phyloP scores from a whole-genome alignment of 2,113 vertebrate genomes.

The Tragelaphus imberbis region DNA sequence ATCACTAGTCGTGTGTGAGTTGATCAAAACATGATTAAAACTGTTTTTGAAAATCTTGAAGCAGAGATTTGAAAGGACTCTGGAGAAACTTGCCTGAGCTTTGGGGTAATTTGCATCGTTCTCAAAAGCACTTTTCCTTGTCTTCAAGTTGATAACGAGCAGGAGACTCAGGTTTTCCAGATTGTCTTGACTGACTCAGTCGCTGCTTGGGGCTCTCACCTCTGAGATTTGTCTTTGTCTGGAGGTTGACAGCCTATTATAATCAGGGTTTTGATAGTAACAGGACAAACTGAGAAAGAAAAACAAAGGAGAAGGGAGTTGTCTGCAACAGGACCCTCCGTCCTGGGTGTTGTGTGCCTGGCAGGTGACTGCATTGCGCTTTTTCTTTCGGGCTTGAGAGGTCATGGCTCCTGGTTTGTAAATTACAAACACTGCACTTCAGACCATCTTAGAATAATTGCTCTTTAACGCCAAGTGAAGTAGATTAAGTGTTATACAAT shows the following conservation, averaged over 20 bases:
- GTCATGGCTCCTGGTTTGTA: not conserved
- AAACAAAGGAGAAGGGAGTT: no score
- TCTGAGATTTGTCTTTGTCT: not conserved
- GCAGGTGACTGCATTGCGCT: not conserved
- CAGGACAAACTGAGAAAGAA: not conserved
- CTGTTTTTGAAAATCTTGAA: not conserved
- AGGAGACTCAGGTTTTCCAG: not conserved
- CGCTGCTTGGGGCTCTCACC: not conserved
- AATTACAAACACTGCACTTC: rapidly evolving
- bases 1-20: not conserved
- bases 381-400: not conserved
- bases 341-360: not conserved
- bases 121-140: not conserved
- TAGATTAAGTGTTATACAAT: constrained; percentile 3
- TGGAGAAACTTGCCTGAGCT: not conserved
- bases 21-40: not conserved
- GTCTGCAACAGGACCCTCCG: not conserved
- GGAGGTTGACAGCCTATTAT: not conserved
- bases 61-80: not conserved
- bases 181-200: not conserved
- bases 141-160: rapidly evolving
- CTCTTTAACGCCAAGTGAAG: not conserved
- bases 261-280: not conserved
- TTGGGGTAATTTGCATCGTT: not conserved
- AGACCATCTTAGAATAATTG: not conserved